Evolutionary conservation across 2,797 vertebrate genomes (phyloP), one percentile per base, ranked within the genome.

Genomic region (Centroberyx gerrardi): DNA sequence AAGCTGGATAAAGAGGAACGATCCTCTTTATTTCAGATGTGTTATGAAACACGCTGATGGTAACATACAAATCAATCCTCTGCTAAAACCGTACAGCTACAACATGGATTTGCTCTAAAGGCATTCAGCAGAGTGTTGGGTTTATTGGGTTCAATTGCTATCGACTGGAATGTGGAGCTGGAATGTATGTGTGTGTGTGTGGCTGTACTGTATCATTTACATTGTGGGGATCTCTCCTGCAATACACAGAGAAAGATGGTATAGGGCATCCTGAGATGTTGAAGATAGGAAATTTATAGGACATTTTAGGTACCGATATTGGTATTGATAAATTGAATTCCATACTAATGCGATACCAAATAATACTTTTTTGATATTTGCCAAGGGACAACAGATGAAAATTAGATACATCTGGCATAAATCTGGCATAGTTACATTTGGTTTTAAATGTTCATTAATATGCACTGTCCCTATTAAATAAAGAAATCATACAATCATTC

Each of bases 11-110:
- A 29, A 46, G 22, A 48, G 44, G 33, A 17, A 46, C 15, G 28
- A 31, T 42, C 6, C 22, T 72, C 49, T 44, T 62, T 31, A 46
- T 29, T 40, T 53, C 51, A 81, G 40, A 22, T 51, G n/a, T 42
- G 68, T 78, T 76, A 54, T 55, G 69, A 74, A 82, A 85, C 66
- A 65, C 28, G 53, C 7, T 27, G 17, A 63, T 9, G 15, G 22
- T 33, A 56, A 74, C 63, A 38, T 60, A 31, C 3, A 18, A 64
- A 58, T 73, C 40, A 55, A 36, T 56, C 71, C 53, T 13, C 10
- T 59, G 65, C 29, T 46, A 36, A 31, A 72, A 33, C 38, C 59
- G 15, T 17, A 4, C 28, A 14, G 54, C 33, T 33, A 56, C 8
- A n/a, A 13, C n/a, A 51, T 49, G 27, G 51, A 63, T 42, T 61